Evolutionary conservation across 2,113 vertebrate genomes (phyloP).

Genomic region (Cheirogaleus medius): DNA sequence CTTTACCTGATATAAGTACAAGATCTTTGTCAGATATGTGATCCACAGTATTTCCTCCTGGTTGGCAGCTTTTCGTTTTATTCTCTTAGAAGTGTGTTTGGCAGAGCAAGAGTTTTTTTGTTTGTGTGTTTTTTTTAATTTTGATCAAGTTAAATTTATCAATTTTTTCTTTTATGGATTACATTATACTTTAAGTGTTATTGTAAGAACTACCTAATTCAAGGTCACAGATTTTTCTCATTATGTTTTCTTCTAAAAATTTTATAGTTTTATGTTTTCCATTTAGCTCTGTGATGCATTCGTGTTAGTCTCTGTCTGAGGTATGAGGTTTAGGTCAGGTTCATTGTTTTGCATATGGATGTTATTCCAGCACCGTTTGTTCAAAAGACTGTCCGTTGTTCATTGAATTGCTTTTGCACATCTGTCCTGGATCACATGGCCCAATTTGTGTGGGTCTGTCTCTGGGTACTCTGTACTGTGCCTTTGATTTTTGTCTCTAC

Average conservation of each 20-base stretch:
- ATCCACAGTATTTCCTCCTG: background rate
- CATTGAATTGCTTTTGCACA: background rate
- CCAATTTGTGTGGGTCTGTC: background rate
- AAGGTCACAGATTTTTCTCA: background rate
- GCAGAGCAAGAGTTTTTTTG: background rate
- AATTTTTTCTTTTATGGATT: background rate
- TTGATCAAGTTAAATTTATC: background rate
- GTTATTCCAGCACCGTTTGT: background rate
- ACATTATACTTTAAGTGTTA: background rate
- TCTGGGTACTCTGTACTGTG: background rate
- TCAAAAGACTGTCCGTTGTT: background rate
- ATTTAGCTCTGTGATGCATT: background rate
- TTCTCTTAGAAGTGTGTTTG: background rate
- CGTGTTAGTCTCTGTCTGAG: background rate
- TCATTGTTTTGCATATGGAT: background rate
- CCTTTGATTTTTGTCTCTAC: background rate
- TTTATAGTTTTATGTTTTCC: background rate
- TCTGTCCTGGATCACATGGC: background rate
- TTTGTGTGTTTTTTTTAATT: no score
- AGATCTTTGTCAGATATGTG: background rate
- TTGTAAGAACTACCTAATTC: background rate
- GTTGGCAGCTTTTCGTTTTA: background rate
- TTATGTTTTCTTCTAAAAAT: background rate
- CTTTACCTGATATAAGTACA: background rate
- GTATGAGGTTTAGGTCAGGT: background rate